Evolutionary conservation across 2,797 vertebrate genomes (phyloP), one percentile per base, ranked within the genome.

Genomic region (Lutjanus campechanus): DNA sequence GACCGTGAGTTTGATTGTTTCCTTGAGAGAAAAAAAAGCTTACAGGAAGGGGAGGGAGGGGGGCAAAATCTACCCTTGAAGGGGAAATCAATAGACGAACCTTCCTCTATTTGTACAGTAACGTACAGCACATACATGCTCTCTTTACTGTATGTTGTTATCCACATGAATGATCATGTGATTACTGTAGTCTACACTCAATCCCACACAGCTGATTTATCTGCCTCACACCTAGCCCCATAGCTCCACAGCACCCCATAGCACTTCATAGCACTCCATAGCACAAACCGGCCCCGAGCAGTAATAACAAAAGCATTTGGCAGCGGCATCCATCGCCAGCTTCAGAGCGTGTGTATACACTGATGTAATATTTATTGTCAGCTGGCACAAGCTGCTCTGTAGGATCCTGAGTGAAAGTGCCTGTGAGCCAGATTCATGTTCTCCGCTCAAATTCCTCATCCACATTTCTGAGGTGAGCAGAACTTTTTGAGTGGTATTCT

Each of bases 1-100:
- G 85, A 75, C 90, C 81, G 56, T 79, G 85, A 92, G 86, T 88
- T 80, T 88, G 93, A 95, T 93, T 93, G 95, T 95, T 96, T 95
- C 94, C 94, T 94, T 85, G 80, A 72, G 75, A 59, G 29, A 71
- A 74, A 76, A 68, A 84, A 89, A 93, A 92, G 81, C 68, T 77
- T 82, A 88, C 81, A 94, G 94, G 92, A 95, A 93, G 79, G 8
- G 73, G 16, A 59, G 66, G 54, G 13, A 7, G 66, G 46, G 69
- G 44, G 47, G 19, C 22, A 64, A 76, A 64, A 60, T 62, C 15
- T 60, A 74, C 47, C 73, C 76, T 62, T 70, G 60, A 70, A 25
- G 70, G 65, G 67, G 59, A 66, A 85, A 83, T 85, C 80, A 76
- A 69, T 55, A 49, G 69, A 72, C 46, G 67, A 82, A 22, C 49